Evolutionary conservation across 37 sponge, comb jelly and placozoan species (phyloP), one percentile per base, ranked within the genome.

Genomic region (Ephydatia muelleri): DNA sequence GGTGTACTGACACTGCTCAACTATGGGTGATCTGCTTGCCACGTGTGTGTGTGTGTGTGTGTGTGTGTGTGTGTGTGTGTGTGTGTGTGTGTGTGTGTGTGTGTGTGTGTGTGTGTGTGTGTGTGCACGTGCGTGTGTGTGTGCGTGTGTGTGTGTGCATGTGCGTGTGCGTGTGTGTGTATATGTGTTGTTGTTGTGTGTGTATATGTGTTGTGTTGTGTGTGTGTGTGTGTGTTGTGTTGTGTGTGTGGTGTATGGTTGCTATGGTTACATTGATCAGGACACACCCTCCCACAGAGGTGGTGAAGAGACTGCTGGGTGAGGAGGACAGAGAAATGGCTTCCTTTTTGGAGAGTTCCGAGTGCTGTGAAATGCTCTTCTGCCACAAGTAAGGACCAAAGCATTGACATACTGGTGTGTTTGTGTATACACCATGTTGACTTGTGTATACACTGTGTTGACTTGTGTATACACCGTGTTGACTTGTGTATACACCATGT

Each of bases 341-440:
- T 49, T 23, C 75, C 37, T 89, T 86, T 78, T 78, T 93, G 49
- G 66, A 64, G 49, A 38, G 39, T 0, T 71, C 83, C 1, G 90
- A 83, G 29, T 82, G 89, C 57, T 35, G 47, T 0, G 83, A 93
- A 29, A 85, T 85, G 67, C 81, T 93, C 22, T 93, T 93, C 71
- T 89, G 89, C 69, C 93, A 93, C 80, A 86, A 87, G 91, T 91
- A 35, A 75, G 76, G 19, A 57, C 19, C 57, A n/a, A n/a, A n/a
- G n/a, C n/a, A n/a, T n/a, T 43, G 8, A 43, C 8, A 57, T 4
- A 21, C 19, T 5, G 12, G 14, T 11, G 16, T 21, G 19, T 57
- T 14, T 57, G 57, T 57, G 3, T 6, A 43, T 6, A 6, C 6
- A 43, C 3, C 43, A 43, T 43, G 3, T 6, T 43, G 43, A 43